phyloP scores from a whole-genome alignment of 2,797 vertebrate species.

The Mus caroli region DNA sequence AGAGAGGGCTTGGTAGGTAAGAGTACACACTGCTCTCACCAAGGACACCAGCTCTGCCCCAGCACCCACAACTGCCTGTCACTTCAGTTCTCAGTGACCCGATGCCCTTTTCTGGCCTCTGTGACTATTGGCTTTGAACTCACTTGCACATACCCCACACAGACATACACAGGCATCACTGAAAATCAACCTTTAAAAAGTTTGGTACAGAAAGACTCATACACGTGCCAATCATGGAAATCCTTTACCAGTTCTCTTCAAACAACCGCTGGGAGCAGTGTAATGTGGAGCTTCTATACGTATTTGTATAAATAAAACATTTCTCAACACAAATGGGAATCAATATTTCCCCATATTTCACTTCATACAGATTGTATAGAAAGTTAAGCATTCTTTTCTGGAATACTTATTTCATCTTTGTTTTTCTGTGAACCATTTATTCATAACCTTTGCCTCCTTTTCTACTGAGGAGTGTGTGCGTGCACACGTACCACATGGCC shows the following conservation, averaged over 20 bases:
- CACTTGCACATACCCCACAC: not conserved
- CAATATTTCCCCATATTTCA: not conserved
- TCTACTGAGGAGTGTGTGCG: not conserved
- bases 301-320: not conserved
- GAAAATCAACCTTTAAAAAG: not conserved
- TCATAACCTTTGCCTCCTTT: not conserved
- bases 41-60: not conserved
- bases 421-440: slow-evolving; percentile 33
- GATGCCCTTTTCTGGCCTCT: not conserved
- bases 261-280: not conserved
- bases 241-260: not conserved
- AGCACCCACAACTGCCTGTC: not conserved
- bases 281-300: not conserved
- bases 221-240: not conserved
- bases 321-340: not conserved
- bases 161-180: too few species aligned
- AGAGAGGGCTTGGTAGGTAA: not conserved
- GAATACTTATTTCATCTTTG: not conserved
- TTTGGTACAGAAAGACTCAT: not conserved
- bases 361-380: not conserved
- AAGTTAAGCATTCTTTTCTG: not conserved
- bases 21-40: not conserved
- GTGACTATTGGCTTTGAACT: not conserved
- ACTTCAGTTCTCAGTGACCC: not conserved
- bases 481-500: not conserved